These are phyloP conservation scores for Bergia sp. DNA, from an alignment of 92 coral and sea anemone species.

Conservation along the genomic window DNA sequence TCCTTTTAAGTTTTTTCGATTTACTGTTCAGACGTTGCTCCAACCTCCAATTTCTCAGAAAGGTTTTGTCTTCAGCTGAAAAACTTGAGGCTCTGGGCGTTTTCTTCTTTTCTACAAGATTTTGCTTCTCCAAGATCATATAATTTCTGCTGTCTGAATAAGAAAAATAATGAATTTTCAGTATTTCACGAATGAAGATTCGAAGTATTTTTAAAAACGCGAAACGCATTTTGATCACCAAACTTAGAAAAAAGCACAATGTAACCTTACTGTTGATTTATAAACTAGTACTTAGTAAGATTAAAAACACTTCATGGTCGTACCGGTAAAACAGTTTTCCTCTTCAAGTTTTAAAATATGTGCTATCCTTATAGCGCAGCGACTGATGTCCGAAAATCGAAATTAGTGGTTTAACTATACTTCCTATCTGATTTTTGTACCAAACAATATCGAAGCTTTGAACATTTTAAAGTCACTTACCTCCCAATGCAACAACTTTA, in stretches of 20 bases:
- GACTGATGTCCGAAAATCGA: background rate
- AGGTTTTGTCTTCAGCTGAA: background rate
- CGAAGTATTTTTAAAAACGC: no score
- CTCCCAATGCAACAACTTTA: conserved; percentile 22
- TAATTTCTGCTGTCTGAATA: background rate
- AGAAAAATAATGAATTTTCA: background rate
- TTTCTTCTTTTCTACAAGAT: background rate
- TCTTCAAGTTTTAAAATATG: no score
- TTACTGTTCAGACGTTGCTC: background rate
- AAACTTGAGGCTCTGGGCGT: background rate
- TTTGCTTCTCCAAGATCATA: background rate
- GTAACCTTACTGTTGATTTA: no score
- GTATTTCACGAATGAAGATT: background rate
- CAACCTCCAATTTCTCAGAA: conserved; percentile 6
- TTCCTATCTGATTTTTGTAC: background rate
- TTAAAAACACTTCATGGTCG: no score
- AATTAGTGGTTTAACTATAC: background rate
- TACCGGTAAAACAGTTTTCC: no score
- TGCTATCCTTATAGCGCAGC: no score
- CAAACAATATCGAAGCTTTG: background rate
- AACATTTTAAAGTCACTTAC: background rate
- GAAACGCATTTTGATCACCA: no score
- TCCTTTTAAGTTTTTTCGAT: no score
- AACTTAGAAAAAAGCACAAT: no score
- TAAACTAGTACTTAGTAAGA: no score